Evolutionary conservation across 2,888 invertebrate genomes (phyloP), one percentile per base, ranked within the genome.

Genomic region (Nasonovia ribisnigri): DNA sequence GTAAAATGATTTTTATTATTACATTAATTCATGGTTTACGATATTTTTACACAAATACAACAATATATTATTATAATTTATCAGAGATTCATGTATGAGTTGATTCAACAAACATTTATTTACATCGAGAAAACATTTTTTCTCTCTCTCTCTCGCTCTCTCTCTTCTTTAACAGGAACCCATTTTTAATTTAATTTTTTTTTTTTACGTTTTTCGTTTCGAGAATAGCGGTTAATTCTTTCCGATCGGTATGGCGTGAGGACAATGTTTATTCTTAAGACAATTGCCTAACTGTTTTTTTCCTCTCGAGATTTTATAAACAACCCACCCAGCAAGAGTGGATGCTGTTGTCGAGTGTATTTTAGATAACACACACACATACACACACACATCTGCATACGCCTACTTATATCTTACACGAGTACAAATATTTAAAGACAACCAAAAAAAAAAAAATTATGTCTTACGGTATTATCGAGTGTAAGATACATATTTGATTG

Each of bases 81-180:
- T n/a, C n/a, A n/a, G n/a, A n/a, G n/a, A n/a, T n/a, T n/a, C n/a
- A n/a, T 77, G 77, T 77, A 42, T 8, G 77, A 24, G 20, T 77
- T 77, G 77, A 77, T 77, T 77, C 77, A 77, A 77, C 77, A 77
- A 36, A 77, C 77, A 77, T 77, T 77, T 77, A 77, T 77, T 77
- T 77, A 77, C 77, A 77, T 77, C 36, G 36, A 10, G 20, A 77
- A 77, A 77, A 77, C 77, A 77, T 77, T 16, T 0, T 67, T 6
- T 67, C 36, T 20, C n/a, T 1, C n/a, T 26, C 26, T 57, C 5
- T 57, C 26, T 54, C 6, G 24, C 10, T 67, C 20, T 77, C 20
- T 77, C 20, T 20, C 36, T 36, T 77, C 20, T 20, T 20, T 36
- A 20, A 8, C 77, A 36, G 77, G 77, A 36, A 77, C 36, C 20